Evolutionary conservation across 1,140 invertebrate species (phyloP).

Genomic region (Heterodera schachtii): DNA sequence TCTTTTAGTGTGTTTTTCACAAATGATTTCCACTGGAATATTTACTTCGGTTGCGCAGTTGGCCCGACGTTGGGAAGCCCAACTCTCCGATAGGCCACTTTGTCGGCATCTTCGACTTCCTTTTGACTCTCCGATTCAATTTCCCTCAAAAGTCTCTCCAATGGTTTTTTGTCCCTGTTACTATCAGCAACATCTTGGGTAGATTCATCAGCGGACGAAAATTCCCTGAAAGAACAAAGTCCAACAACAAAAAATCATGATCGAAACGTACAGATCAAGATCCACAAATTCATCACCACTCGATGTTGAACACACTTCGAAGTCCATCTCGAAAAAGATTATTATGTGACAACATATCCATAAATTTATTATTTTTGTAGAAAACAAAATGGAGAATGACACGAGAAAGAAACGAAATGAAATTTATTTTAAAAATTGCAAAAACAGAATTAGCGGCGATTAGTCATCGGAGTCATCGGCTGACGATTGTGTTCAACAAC

Average conservation of each 20-base stretch:
- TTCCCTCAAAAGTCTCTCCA: not conserved
- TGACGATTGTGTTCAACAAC: slow-evolving; percentile 19
- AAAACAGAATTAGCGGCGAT: slow-evolving; percentile 1
- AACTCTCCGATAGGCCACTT: not conserved
- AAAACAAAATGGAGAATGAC: not conserved
- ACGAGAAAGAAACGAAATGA: too few species aligned
- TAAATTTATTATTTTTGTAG: not conserved
- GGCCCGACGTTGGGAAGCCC: slow-evolving; percentile 3
- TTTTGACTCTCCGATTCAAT: not conserved
- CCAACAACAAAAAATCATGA: not conserved
- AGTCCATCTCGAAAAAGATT: not conserved
- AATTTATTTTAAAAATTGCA: not conserved
- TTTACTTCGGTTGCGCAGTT: slow-evolving; percentile 8
- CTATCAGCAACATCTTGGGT: not conserved
- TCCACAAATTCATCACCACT: slow-evolving; percentile 7
- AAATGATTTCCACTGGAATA: not conserved
- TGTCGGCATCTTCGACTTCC: not conserved
- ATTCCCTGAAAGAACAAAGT: not conserved
- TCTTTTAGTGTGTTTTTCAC: too few species aligned
- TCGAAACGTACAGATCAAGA: not conserved
- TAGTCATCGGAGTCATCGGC: not conserved
- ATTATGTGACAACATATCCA: not conserved
- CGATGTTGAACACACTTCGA: not conserved
- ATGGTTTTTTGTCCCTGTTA: not conserved
- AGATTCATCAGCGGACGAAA: not conserved